A percentile compares a stretch with the other conserved stretches of the same genome.
phyloP scores from a whole-genome alignment of 2,797 vertebrate species.

The Pteronotus mesoamericanus region DNA sequence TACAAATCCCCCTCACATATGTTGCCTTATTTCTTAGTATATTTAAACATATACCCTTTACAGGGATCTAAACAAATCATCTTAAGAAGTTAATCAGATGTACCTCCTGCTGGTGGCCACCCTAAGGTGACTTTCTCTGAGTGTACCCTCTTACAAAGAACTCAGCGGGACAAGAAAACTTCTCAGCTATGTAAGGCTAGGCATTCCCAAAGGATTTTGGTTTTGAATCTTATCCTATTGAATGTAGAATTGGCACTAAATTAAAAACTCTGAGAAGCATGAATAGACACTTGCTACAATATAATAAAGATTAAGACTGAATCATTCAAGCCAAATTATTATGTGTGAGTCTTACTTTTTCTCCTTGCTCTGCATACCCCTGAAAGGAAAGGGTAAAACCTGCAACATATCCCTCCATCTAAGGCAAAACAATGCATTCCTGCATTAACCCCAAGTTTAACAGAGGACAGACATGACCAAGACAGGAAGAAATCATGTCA shows the following conservation, averaged over 20 bases:
- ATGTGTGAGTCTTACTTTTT: background rate
- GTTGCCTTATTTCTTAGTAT: background rate
- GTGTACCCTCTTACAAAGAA: background rate
- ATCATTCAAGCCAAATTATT: constrained; percentile 24
- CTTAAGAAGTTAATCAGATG: constrained; percentile 23
- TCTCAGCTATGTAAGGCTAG: background rate
- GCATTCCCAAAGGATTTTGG: background rate
- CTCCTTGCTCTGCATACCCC: background rate
- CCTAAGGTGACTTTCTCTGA: constrained; percentile 1
- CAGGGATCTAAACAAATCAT: constrained; percentile 9
- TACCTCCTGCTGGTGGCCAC: background rate
- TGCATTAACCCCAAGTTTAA: background rate
- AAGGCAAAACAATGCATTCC: background rate
- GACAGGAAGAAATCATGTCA: background rate
- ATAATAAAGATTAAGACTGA: constrained; percentile 1
- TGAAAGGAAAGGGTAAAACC: background rate
- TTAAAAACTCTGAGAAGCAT: background rate
- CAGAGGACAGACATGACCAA: background rate
- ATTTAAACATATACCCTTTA: constrained; percentile 14
- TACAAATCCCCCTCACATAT: background rate
- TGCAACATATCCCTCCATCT: background rate
- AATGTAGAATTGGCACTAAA: constrained; percentile 4
- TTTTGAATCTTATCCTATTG: background rate
- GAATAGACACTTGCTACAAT: background rate
- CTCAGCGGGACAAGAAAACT: background rate